Base-by-base conservation (phyloP, 2,888 invertebrate genomes). In the Halocaridina rubra region DNA sequence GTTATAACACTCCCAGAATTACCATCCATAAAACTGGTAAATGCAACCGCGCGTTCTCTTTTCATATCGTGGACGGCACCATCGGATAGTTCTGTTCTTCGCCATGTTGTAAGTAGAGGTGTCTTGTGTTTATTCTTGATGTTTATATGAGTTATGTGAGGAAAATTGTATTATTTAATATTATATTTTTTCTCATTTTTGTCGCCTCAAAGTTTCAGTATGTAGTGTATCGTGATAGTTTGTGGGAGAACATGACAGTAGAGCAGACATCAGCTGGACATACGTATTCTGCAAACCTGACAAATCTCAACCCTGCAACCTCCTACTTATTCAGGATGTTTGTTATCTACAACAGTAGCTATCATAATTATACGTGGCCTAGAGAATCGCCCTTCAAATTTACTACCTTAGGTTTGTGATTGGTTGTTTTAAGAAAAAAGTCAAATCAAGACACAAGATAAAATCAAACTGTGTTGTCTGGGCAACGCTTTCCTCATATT, bases 1-100 rank as follows among this genome's bases (percentile, higher is more conserved):
- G 92, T 96, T 24, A 92, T 92, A 74, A 97, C 96, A 19, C 95
- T 93, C 90, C 93, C 95, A 0, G 93, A 94, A 88, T 96, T 97
- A 0, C 92, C 93, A 32, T 93, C 94, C 80, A 91, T 97, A 5
- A 91, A 92, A 0, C 90, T 95, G 10, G 89, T 92, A 0, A 92
- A 93, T 32, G 91, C 91, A n/a, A 93, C 92, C 0, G 92, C 95
- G 0, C 93, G 94, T 80, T 91, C 92, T 4, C 90, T 98, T 80
- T 92, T 92, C 0, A 90, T 97, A 0, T 90, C 92, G 3, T 97
- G 97, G 97, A 91, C 92, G 4, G 92, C 93, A 0, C 94, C 93
- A 0, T 88, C 91, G 0, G 92, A 93, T 87, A 88, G 90, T 29
- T 91, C 91, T 19, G 90, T 91, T n/a, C 59, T 88, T 1, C 80